These are phyloP conservation scores for Spilogale gracilis DNA, from an alignment of 2,113 vertebrate species.

Conservation along the genomic window DNA sequence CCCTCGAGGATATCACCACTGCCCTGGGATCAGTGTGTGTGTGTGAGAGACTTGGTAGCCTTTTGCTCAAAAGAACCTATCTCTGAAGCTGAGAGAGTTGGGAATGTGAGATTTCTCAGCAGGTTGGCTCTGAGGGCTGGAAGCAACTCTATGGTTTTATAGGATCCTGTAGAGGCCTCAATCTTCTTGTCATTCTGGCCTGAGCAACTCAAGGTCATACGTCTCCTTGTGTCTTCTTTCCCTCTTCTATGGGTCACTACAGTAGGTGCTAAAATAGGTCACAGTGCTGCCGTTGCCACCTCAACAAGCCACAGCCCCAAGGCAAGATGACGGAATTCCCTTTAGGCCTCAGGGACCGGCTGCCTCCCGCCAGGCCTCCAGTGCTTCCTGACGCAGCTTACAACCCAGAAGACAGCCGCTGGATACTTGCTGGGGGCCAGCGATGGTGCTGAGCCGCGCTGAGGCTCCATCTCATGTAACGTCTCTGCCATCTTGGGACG, in stretches of 20 bases:
- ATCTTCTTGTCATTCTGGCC: background rate
- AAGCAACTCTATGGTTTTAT: background rate
- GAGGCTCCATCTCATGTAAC: background rate
- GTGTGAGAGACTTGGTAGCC: background rate
- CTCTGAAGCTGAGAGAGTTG: background rate
- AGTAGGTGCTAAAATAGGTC: background rate
- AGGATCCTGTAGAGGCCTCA: background rate
- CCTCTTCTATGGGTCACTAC: background rate
- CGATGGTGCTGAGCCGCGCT: background rate
- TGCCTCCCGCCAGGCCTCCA: accelerated
- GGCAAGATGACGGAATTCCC: background rate
- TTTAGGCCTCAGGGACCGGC: background rate
- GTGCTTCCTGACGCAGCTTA: background rate
- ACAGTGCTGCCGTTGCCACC: background rate
- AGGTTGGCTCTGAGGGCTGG: background rate
- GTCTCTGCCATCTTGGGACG: background rate
- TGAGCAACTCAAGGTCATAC: background rate
- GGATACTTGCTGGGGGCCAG: background rate
- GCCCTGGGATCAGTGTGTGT: background rate
- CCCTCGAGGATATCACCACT: background rate
- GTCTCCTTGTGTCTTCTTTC: background rate
- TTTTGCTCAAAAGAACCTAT: background rate
- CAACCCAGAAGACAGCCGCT: background rate
- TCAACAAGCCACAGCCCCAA: background rate
- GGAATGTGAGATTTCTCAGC: background rate